A percentile compares a stretch with the other conserved stretches of the same genome.
phyloP scores from a whole-genome alignment of 1,140 invertebrate genomes.

The Anastrepha obliqua region DNA sequence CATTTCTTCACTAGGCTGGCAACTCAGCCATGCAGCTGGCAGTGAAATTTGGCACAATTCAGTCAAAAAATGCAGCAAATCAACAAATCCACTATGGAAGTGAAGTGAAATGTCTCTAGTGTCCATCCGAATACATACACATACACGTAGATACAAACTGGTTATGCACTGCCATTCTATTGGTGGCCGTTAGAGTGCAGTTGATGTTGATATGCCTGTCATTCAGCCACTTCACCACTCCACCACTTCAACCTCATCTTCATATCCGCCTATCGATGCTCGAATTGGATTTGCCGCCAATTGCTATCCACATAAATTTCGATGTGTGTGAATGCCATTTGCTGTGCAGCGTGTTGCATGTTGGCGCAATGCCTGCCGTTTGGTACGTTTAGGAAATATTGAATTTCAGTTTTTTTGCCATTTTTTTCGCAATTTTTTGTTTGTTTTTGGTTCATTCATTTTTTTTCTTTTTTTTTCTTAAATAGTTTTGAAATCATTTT shows the following conservation, averaged over 20 bases:
- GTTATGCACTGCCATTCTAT: background rate
- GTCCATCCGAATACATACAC: background rate
- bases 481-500: background rate
- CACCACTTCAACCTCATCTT: slow-evolving; percentile 17
- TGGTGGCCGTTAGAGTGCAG: slow-evolving; percentile 16
- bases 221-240: background rate
- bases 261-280: slow-evolving; percentile 13
- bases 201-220: background rate
- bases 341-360: background rate
- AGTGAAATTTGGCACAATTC: slow-evolving; percentile 44
- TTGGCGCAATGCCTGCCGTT: background rate
- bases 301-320: slow-evolving; percentile 16
- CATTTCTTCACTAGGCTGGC: background rate
- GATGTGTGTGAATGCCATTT: background rate
- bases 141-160: background rate
- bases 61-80: slow-evolving; percentile 43
- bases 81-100: slow-evolving; percentile 15
- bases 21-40: slow-evolving; percentile 28
- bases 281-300: slow-evolving; percentile 12
- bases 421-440: background rate
- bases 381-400: background rate
- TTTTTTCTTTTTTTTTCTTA: background rate
- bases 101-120: slow-evolving; percentile 13
- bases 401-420: background rate
- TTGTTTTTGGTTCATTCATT: background rate